Percentiles rank a stretch among this genome's conserved stretches.
Conservation (phyloP, 1,140 invertebrate species). For the Nasonia giraulti region DNA sequence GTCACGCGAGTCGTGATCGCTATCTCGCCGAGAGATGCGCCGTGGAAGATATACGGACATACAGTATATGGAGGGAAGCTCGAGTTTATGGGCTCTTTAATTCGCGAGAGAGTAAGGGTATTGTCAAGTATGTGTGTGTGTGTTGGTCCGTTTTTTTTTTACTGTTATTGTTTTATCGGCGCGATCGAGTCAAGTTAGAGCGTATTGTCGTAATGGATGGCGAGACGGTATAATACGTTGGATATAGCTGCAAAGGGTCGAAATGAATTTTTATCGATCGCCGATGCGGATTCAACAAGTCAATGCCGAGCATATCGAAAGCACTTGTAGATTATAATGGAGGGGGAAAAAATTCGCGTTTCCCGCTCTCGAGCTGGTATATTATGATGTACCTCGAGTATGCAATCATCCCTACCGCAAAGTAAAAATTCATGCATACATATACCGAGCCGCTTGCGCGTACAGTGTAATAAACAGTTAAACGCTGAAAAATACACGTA, state of each 20-base stretch:
- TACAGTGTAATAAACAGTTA: background rate
- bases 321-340: background rate
- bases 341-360: background rate
- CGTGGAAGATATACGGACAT: background rate
- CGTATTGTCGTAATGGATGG: background rate
- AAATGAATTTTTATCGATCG: background rate
- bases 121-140: background rate
- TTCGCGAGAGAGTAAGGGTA: background rate
- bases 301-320: background rate
- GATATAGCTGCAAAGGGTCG: background rate
- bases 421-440: background rate
- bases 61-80: background rate
- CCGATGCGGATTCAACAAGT: background rate
- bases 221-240: background rate
- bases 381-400: background rate
- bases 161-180: background rate
- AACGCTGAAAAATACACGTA: background rate
- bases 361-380: background rate
- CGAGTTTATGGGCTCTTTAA: slow-evolving; percentile 16
- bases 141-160: background rate
- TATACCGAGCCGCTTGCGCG: background rate
- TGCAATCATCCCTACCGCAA: background rate
- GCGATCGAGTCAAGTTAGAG: background rate
- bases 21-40: slow-evolving; percentile 10
- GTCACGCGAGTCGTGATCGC: slow-evolving; percentile 45